Base-by-base conservation (phyloP, 2,888 invertebrate genomes). In the Aelia acuminata region DNA sequence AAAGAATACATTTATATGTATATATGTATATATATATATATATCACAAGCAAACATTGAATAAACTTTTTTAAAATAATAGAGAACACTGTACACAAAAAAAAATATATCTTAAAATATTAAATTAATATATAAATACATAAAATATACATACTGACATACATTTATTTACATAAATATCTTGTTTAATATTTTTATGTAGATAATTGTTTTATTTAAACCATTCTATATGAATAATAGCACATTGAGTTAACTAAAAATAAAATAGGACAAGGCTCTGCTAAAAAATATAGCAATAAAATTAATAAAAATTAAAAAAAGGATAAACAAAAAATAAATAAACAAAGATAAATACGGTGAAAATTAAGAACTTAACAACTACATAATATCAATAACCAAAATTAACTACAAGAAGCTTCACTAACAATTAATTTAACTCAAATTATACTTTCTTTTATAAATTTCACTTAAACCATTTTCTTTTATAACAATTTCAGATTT, bases 101-200 rank as follows among this genome's bases (percentile, higher is more conserved):
- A 80, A 43, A 80, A 80, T 43, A 80, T 22, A n/a, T 80, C 3
- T 35, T 2, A 43, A 80, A 1, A 43, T 80, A 43, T 80, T 47
- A 80, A 80, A 80, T 80, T 80, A 80, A 80, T 43, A 80, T 80
- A 80, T 39, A 80, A 80, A 80, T 80, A 80, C 80, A 80, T 43
- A 80, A 80, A 80, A 13, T 80, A 80, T 80, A 80, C 80, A 80
- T 47, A 80, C 43, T 43, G 80, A 80, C 43, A 35, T 43, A 43
- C 43, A 43, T 80, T 80, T 80, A 80, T 80, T 80, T 80, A 80
- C 80, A 80, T 80, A 39, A 80, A 80, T 13, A 80, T 43, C 80
- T 80, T 47, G n/a, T 47, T 63, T 70, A 70, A 70, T 35, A 70
- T 70, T 70, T 70, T 35, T 70, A 35, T 70, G 35, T 18, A 11